Conservation (phyloP, 2,888 invertebrate species). For the Trichacis sp. region DNA sequence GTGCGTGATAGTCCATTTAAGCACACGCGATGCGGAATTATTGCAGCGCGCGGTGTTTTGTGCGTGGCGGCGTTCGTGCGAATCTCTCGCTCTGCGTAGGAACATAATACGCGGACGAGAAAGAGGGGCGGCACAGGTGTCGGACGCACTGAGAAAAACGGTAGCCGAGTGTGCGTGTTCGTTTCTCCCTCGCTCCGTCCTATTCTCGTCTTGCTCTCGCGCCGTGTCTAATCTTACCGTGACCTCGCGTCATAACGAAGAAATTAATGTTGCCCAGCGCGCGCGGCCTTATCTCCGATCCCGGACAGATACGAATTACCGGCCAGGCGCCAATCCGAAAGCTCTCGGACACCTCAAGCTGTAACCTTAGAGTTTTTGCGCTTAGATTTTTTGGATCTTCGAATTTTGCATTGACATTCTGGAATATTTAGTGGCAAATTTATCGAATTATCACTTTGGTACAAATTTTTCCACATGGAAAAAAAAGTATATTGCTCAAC, state of each 20-base stretch:
- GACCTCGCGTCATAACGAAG: slow-evolving; percentile 30
- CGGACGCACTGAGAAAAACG: slow-evolving; percentile 10
- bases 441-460: too few relatives aligned
- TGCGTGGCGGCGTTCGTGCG: slow-evolving; percentile 11
- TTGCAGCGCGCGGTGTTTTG: slow-evolving; percentile 12
- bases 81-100: slow-evolving; percentile 1
- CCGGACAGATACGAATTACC: slow-evolving; percentile 37
- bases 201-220: not conserved
- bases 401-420: too few relatives aligned
- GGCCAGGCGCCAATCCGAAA: slow-evolving; percentile 20
- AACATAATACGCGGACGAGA: slow-evolving; percentile 3
- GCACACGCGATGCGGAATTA: slow-evolving; percentile 12
- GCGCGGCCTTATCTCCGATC: slow-evolving; percentile 32
- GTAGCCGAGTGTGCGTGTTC: not conserved
- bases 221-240: slow-evolving; percentile 26
- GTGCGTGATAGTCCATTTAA: slow-evolving; percentile 12
- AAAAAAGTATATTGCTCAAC: too few relatives aligned
- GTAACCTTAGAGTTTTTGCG: slow-evolving; percentile 1
- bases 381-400: too few relatives aligned
- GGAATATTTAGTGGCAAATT: too few relatives aligned
- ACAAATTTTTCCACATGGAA: too few relatives aligned
- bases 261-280: slow-evolving; percentile 29
- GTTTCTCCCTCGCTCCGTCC: not conserved
- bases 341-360: slow-evolving; percentile 18
- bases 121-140: slow-evolving; percentile 6